Evolutionary conservation across 2,113 vertebrate genomes (phyloP).

Genomic region (Mastomys natalensis): DNA sequence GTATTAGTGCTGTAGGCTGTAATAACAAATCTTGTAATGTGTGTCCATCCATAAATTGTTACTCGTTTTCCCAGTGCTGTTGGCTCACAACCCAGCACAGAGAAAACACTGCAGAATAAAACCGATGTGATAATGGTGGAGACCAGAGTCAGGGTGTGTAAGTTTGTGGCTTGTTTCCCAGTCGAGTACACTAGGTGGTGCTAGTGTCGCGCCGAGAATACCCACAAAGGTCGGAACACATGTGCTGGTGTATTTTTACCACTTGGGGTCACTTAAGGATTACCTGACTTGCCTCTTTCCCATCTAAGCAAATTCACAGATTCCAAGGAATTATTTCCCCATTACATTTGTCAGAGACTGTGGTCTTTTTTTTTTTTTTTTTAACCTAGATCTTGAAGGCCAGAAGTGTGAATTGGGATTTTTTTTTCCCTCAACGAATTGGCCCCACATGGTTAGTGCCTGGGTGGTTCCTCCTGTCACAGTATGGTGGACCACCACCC

Average conservation of each 20-base stretch:
- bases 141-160: not conserved
- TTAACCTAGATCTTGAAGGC: slow-evolving; percentile 17
- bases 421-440: not conserved
- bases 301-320: slow-evolving; percentile 61
- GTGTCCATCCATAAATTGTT: not conserved
- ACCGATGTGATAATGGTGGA: not conserved
- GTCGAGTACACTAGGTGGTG: slow-evolving; percentile 76
- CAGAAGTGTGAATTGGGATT: not conserved
- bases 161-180: not conserved
- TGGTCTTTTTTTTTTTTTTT: not conserved
- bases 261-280: slow-evolving; percentile 71
- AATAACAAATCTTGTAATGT: not conserved
- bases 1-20: not conserved
- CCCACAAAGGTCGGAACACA: fast-evolving
- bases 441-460: not conserved
- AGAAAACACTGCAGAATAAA: not conserved
- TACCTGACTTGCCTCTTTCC: slow-evolving; percentile 27
- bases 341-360: slow-evolving; percentile 60
- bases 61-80: not conserved
- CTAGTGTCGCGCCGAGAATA: not conserved
- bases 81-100: not conserved
- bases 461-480: not conserved
- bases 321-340: slow-evolving; percentile 62
- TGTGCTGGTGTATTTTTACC: slow-evolving; percentile 48
- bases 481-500: not conserved